Base-by-base conservation (phyloP, 1,140 invertebrate genomes). In the Spodoptera litura region DNA sequence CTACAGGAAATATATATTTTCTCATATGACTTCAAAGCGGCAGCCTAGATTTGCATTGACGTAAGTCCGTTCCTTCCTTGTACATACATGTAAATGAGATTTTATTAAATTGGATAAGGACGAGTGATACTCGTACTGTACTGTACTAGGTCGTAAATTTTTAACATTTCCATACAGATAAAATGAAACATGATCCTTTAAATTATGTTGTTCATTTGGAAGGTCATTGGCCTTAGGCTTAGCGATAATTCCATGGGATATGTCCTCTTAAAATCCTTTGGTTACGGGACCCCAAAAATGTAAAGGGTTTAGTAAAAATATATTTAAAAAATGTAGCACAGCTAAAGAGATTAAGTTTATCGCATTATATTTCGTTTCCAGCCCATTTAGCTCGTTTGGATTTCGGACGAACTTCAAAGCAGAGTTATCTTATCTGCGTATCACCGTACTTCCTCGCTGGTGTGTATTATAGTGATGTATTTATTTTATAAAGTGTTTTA, bases 311-410 rank as follows among this genome's bases (percentile, higher is more conserved):
- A 64, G 35, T 70, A 76, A 77, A 79, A 68, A 81, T 82, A 84
- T 81, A 73, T 82, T 78, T 56, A 51, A 80, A 86, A 84, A 84
- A 81, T 80, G 72, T 64, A 53, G 77, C 58, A 68, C 78, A 78
- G 82, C 83, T 64, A 44, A 49, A 61, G 52, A 79, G 80, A 85
- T 84, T 83, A 84, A 86, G 86, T 78, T 81, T 78, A 85, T 79
- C 81, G 78, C 79, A 78, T 84, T 82, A 81, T 79, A 78, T 86
- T 88, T 79, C 62, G 73, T 81, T 83, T 88, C 79, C 83, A 77
- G 27, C n/a, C 64, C 84, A 85, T 88, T 89, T 82, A 86, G 76
- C 81, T 83, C 52, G 27, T 58, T 78, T 82, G 53, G 64, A 38
- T 9, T 71, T 79, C 25, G 53, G 51, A 75, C 13, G 27, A 73